Conservation (phyloP, 2,113 vertebrate genomes). For the Damaliscus lunatus region DNA sequence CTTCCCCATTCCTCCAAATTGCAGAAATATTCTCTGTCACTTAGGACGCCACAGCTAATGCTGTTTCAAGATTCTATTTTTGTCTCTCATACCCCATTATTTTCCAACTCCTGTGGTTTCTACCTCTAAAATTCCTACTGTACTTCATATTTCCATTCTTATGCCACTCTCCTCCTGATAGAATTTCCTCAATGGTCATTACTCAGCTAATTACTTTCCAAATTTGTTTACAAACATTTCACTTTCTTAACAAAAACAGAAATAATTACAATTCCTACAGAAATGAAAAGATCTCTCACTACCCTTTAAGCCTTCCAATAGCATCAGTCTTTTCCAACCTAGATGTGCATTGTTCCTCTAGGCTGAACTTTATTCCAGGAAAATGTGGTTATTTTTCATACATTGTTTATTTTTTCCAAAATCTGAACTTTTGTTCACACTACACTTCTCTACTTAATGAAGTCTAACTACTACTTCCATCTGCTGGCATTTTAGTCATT, state of each 20-base stretch:
- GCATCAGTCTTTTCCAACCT: background rate
- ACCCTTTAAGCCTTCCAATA: background rate
- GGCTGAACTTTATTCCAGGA: background rate
- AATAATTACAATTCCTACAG: background rate
- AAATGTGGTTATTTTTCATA: background rate
- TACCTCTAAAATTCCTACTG: background rate
- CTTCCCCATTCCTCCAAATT: background rate
- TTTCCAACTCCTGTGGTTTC: background rate
- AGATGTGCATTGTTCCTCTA: background rate
- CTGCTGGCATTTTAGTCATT: background rate
- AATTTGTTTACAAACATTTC: background rate
- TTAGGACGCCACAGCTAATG: background rate
- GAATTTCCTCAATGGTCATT: background rate
- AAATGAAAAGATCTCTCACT: background rate
- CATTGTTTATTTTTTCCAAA: background rate
- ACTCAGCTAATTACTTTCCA: background rate
- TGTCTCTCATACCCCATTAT: background rate
- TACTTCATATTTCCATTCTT: background rate
- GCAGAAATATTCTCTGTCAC: background rate
- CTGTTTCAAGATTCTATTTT: background rate
- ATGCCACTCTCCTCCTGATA: background rate
- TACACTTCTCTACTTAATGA: background rate
- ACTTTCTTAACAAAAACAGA: background rate
- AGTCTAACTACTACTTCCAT: background rate
- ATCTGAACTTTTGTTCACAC: background rate